A percentile compares a stretch with the other conserved stretches of the same genome.
Conservation (phyloP, 2,888 invertebrate species). For the Eristalis tenax region DNA sequence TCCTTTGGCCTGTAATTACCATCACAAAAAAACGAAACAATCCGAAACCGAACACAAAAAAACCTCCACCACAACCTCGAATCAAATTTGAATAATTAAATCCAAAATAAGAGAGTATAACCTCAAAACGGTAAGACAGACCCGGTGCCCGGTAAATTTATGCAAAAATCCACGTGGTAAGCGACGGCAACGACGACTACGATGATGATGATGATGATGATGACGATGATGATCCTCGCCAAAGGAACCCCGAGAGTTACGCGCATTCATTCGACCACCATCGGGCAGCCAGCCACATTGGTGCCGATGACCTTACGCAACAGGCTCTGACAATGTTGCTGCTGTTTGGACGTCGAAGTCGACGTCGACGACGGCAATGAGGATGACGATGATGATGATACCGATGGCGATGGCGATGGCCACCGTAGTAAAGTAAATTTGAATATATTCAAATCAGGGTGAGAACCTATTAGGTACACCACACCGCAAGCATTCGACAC, state of each 20-base stretch:
- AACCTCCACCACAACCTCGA: conserved; percentile 48
- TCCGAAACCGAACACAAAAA: neutral
- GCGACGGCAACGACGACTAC: neutral
- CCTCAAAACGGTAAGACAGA: conserved; percentile 58
- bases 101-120: conserved; percentile 56
- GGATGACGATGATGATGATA: conserved; percentile 6
- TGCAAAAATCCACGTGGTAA: conserved; percentile 71
- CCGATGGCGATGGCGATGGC: conserved; percentile 36
- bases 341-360: conserved; percentile 30
- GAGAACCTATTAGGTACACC: conserved; percentile 66
- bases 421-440: conserved; percentile 66
- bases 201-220: conserved; percentile 24
- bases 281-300: conserved; percentile 23
- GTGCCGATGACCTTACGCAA: conserved; percentile 71
- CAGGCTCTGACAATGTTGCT: conserved; percentile 33
- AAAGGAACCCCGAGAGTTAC: conserved; percentile 46
- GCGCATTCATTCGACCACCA: conserved; percentile 5
- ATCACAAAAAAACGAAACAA: conserved; percentile 44
- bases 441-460: conserved; percentile 72
- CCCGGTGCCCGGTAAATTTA: conserved; percentile 70
- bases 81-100: conserved; percentile 71
- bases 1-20: conserved; percentile 67
- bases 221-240: conserved; percentile 60
- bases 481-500: conserved; percentile 8
- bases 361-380: conserved; percentile 22